Conservation (phyloP, 2,113 vertebrate genomes). For the Ptilonorhynchus violaceus region DNA sequence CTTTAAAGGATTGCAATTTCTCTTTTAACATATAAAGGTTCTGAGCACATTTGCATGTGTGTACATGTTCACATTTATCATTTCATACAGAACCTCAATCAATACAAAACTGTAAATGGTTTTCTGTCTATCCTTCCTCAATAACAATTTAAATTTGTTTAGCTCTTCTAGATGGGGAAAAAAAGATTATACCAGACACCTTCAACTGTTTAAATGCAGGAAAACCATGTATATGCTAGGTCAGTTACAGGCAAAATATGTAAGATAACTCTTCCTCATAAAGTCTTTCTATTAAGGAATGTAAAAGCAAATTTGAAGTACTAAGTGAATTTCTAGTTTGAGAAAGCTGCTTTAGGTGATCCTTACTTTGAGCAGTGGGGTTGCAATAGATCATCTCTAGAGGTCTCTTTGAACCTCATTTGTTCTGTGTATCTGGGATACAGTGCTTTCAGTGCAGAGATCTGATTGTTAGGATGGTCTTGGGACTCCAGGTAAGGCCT, state of each 20-base stretch:
- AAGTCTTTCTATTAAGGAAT: background rate
- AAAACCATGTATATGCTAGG: background rate
- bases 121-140: background rate
- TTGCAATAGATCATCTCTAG: background rate
- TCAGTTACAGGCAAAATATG: background rate
- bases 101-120: background rate
- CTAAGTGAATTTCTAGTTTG: background rate
- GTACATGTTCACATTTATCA: background rate
- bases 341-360: background rate
- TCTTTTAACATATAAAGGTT: background rate
- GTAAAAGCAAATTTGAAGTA: background rate
- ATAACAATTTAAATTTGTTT: background rate
- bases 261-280: background rate
- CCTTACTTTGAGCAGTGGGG: background rate
- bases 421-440: background rate
- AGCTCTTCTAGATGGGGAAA: background rate
- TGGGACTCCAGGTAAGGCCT: background rate
- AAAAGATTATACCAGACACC: background rate
- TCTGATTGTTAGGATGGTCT: background rate
- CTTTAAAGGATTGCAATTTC: background rate
- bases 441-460: background rate
- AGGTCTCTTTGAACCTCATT: background rate
- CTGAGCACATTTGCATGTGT: fast-evolving
- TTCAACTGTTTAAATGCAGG: background rate
- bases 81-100: background rate